Evolutionary conservation across 2,888 invertebrate genomes (phyloP), one percentile per base, ranked within the genome.

Genomic region (Drosophila nr. perissopoda): DNA sequence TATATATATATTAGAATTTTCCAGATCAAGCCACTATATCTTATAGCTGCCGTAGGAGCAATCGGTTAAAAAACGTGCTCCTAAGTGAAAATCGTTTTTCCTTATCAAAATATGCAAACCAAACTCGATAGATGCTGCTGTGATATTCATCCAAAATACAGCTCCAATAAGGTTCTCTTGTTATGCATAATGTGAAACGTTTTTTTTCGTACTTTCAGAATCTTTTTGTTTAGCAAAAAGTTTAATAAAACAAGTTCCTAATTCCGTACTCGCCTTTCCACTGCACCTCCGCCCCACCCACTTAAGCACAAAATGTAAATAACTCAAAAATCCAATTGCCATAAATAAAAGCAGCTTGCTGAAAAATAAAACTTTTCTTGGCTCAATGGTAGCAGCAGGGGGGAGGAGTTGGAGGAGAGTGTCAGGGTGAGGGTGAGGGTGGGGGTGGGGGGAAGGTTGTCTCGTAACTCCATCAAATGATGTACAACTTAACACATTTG

Each of bases 401-500:
- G n/a, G 18, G 40, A 16, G 7, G 42, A 11, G 18, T 8, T 16
- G 5, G 4, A 11, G 6, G 27, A 21, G 2, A 8, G 36, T 27
- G 36, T 25, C 8, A 16, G 46, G 16, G 16, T 33, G 10, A 16
- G 46, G 16, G 16, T 33, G 13, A n/a, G 11, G 21, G 18, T 2
- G 5, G 0, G 25, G 5, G n/a, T n/a, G n/a, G n/a, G 5, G 0
- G 36, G 29, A 38, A 10, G 70, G 33, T 46, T 33, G 70, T 61
- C 72, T 76, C 71, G 80, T 85, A 89, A 92, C 92, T 92, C 86
- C 88, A 91, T 91, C 92, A 91, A 91, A 91, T 91, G 91, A 91
- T 91, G 91, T 86, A 89, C 91, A 92, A 91, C 89, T 91, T 92
- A 89, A 88, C 91, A 91, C 92, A 91, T 91, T 89, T 88, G 84